phyloP scores from a whole-genome alignment of 2,797 vertebrate genomes.

The Dendrocincla tyrannina region DNA sequence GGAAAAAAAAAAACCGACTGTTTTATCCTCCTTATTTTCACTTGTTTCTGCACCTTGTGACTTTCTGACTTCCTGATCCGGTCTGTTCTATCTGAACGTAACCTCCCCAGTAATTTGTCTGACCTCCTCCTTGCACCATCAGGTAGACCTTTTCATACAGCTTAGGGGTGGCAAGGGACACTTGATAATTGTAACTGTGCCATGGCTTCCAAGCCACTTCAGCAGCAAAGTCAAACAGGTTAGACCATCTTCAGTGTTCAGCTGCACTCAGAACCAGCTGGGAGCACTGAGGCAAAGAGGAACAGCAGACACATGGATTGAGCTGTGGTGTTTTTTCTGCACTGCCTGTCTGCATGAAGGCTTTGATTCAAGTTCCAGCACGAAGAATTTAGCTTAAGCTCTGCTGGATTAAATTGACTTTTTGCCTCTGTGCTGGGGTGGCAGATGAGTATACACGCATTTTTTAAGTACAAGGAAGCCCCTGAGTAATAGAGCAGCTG shows the following conservation, averaged over 20 bases:
- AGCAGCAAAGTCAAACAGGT: background rate
- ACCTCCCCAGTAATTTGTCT: background rate
- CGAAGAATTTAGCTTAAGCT: background rate
- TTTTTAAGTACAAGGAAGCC: background rate
- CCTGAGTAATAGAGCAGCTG: background rate
- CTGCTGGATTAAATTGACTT: slow-evolving; percentile 1
- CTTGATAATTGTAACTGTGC: background rate
- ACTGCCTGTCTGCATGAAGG: background rate
- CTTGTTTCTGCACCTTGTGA: background rate
- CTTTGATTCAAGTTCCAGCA: background rate
- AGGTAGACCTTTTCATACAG: background rate
- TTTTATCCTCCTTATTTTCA: background rate
- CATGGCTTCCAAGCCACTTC: background rate
- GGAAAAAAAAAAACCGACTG: background rate
- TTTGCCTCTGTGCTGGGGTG: background rate
- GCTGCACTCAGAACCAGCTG: background rate
- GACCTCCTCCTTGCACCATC: background rate
- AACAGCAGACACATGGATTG: background rate
- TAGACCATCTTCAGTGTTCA: background rate
- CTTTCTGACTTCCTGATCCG: background rate
- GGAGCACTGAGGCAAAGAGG: background rate
- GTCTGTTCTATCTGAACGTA: background rate
- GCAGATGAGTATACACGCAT: background rate
- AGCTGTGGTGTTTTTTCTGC: background rate
- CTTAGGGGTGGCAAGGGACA: background rate